phyloP scores from a whole-genome alignment of 2,888 invertebrate genomes.

The Nematopogon swammerdamellus region DNA sequence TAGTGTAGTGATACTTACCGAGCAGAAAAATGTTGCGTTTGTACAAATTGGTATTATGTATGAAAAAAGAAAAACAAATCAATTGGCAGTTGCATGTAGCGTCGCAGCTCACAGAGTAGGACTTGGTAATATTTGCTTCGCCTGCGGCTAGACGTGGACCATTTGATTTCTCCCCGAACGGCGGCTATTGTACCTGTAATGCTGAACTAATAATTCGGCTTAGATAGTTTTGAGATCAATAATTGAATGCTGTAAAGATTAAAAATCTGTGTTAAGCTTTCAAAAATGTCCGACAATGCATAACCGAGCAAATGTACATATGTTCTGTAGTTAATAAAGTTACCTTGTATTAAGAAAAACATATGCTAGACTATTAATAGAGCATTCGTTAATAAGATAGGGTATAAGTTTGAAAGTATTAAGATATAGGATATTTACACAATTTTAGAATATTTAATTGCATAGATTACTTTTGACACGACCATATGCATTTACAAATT shows the following conservation, averaged over 20 bases:
- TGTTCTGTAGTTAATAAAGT: too few relatives aligned
- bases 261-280: not conserved
- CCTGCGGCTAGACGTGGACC: not conserved
- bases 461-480: too few relatives aligned
- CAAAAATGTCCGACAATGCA: not conserved
- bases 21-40: slow-evolving; percentile 57
- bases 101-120: not conserved
- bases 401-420: too few relatives aligned
- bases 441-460: too few relatives aligned
- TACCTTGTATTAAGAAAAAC: too few relatives aligned
- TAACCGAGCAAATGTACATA: too few relatives aligned
- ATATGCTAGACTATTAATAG: too few relatives aligned
- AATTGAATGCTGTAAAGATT: not conserved
- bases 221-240: not conserved
- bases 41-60: not conserved
- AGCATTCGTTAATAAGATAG: too few relatives aligned
- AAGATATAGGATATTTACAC: too few relatives aligned
- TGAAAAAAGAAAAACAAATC: not conserved
- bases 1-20: slow-evolving; percentile 54
- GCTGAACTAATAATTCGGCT: not conserved
- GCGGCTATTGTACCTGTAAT: not conserved
- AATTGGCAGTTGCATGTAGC: not conserved
- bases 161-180: not conserved
- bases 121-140: not conserved
- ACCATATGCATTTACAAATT: too few relatives aligned